Evolutionary conservation across 1,140 invertebrate genomes (phyloP).

Genomic region (Battus philenor): DNA sequence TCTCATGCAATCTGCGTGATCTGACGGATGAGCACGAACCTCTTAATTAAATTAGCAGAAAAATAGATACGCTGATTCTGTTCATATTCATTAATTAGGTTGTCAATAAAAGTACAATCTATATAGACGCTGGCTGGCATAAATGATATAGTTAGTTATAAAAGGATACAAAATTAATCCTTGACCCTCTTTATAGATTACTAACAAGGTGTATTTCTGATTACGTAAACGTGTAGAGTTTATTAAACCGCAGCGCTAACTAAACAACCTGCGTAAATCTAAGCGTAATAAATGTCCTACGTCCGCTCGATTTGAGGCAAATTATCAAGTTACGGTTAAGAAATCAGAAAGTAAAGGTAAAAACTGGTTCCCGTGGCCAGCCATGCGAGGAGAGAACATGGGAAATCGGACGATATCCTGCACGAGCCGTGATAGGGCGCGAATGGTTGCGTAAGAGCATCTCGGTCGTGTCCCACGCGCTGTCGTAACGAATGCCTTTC

Average conservation of each 20-base stretch:
- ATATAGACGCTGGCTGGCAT: too few species aligned
- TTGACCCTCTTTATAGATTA: not conserved
- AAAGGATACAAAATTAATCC: too few species aligned
- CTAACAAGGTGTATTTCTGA: not conserved
- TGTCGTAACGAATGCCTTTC: slow-evolving; percentile 41
- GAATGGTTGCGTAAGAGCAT: slow-evolving; percentile 26
- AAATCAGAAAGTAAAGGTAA: slow-evolving; percentile 22
- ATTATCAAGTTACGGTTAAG: not conserved
- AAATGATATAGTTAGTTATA: too few species aligned
- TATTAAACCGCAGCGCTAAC: slow-evolving; percentile 1
- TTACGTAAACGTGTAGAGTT: not conserved
- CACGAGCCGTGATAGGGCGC: slow-evolving; percentile 29
- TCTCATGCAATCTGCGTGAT: too few species aligned
- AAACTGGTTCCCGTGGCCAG: slow-evolving; percentile 14
- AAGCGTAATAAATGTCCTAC: not conserved
- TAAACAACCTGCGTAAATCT: not conserved
- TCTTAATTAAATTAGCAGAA: too few species aligned
- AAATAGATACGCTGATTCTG: too few species aligned
- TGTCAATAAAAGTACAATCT: too few species aligned
- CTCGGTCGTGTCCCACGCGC: slow-evolving; percentile 25
- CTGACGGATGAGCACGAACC: too few species aligned
- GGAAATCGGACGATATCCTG: slow-evolving; percentile 12
- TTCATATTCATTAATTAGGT: too few species aligned
- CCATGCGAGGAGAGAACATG: slow-evolving; percentile 2
- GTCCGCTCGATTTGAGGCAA: not conserved